Percentiles rank a stretch among this genome's conserved stretches.
phyloP scores from a whole-genome alignment of 2,113 vertebrate species.

The Lepus timidus region DNA sequence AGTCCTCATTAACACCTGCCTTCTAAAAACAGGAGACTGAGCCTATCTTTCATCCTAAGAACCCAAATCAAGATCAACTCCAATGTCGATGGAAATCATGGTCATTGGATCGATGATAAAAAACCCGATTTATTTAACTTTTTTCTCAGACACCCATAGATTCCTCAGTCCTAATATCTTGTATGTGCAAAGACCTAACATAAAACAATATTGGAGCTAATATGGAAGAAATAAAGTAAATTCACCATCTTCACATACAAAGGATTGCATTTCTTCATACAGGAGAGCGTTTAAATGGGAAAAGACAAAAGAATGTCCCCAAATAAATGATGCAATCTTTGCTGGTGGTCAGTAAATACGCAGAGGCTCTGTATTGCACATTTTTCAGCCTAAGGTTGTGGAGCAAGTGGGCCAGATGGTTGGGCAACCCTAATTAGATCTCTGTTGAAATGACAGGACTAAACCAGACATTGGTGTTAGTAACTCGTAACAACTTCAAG shows the following conservation, averaged over 20 bases:
- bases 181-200: neutral
- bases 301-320: neutral
- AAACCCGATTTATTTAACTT: neutral
- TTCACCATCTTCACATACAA: neutral
- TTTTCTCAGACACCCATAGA: neutral
- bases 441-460: neutral
- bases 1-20: neutral
- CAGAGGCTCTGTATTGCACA: neutral
- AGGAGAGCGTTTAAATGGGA: neutral
- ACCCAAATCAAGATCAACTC: neutral
- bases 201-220: neutral
- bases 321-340: neutral
- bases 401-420: neutral
- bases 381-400: neutral
- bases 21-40: neutral
- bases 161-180: neutral
- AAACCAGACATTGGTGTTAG: neutral
- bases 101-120: neutral
- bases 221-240: neutral
- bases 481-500: neutral
- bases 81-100: neutral
- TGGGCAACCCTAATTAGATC: neutral
- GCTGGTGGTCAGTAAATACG: neutral
- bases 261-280: neutral
- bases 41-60: neutral